phyloP scores from a whole-genome alignment of 2,888 invertebrate genomes.

The Odontocerum albicorne region DNA sequence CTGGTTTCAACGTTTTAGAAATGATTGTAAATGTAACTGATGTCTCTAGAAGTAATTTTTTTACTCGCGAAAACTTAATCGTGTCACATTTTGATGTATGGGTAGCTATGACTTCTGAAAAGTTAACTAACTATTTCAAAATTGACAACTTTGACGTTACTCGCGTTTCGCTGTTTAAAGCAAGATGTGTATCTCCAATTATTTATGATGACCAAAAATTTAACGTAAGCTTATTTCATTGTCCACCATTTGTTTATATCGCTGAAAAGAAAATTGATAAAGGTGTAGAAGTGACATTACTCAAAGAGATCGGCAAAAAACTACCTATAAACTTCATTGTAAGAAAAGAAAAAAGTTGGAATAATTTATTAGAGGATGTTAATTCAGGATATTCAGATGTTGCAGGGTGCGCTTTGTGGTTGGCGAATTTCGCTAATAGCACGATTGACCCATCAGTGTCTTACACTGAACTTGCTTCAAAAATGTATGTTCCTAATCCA shows the following conservation, averaged over 20 bases:
- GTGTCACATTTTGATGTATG: too few relatives aligned
- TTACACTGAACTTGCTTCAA: background rate
- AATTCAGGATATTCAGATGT: background rate
- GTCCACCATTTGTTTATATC: slow-evolving; percentile 2
- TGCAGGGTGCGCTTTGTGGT: background rate
- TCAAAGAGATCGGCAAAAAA: background rate
- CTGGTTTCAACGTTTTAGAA: background rate
- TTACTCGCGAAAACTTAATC: too few relatives aligned
- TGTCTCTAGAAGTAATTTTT: too few relatives aligned
- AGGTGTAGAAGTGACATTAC: background rate
- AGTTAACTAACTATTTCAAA: too few relatives aligned
- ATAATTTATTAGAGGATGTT: background rate
- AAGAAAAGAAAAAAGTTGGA: background rate
- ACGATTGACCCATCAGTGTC: background rate
- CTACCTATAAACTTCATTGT: background rate
- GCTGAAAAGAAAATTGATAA: too few relatives aligned
- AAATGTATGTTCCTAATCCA: slow-evolving; percentile 1
- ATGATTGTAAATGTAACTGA: too few relatives aligned
- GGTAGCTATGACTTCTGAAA: too few relatives aligned
- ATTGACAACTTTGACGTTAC: too few relatives aligned
- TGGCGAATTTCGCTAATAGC: background rate
- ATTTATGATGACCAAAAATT: background rate
- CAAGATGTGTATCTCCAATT: background rate
- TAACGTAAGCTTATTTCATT: background rate
- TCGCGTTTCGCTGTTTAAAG: background rate